Conservation (phyloP, 2,113 vertebrate species). For the Gorsachius goisagi region DNA sequence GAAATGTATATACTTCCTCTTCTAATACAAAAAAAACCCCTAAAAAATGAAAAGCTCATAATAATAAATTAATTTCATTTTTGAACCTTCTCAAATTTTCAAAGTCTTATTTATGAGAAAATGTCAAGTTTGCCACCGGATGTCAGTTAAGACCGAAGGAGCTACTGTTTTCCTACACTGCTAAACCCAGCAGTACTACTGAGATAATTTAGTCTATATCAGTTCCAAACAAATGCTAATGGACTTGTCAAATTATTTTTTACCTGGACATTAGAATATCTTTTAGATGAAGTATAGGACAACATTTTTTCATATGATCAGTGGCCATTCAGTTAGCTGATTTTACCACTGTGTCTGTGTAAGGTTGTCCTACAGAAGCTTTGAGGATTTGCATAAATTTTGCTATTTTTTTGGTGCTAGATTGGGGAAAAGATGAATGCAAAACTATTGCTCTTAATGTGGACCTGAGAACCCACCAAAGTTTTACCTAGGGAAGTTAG, state of each 20-base stretch:
- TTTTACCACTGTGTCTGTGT: neutral
- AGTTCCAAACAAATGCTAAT: neutral
- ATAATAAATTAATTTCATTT: neutral
- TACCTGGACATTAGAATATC: neutral
- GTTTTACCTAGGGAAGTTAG: neutral
- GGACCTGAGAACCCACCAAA: neutral
- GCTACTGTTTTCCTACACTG: neutral
- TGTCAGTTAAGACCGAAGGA: neutral
- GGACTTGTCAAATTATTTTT: neutral
- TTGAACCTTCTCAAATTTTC: neutral
- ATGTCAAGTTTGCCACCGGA: neutral
- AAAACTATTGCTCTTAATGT: neutral
- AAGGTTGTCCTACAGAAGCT: neutral
- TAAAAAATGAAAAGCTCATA: neutral
- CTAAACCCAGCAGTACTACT: neutral
- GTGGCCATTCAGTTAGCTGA: neutral
- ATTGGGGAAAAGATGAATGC: neutral
- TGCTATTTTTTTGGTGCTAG: neutral
- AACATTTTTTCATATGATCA: neutral
- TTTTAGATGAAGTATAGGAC: neutral
- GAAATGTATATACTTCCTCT: neutral
- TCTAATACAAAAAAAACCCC: fast-evolving
- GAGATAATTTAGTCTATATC: neutral
- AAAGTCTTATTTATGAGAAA: neutral
- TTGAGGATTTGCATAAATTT: neutral